Evolutionary conservation across 2,797 vertebrate genomes (phyloP).

Genomic region (Chelonia mydas): DNA sequence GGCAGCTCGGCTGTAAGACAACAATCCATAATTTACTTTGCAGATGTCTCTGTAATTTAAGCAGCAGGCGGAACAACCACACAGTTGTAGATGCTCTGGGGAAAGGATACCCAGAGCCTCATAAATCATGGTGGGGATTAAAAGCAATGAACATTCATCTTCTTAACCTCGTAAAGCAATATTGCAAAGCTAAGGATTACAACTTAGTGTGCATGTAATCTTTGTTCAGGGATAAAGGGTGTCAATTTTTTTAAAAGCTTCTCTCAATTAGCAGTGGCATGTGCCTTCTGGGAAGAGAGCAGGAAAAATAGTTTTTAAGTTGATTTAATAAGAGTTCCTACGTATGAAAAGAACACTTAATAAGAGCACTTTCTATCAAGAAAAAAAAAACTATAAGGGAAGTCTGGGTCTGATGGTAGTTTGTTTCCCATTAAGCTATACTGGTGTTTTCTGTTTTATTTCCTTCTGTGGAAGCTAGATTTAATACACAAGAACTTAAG

Average conservation of each 20-base stretch:
- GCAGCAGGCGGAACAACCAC: slow-evolving; percentile 68
- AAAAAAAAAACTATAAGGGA: fast-evolving
- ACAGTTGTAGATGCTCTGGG: slow-evolving; percentile 77
- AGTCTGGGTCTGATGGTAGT: neutral
- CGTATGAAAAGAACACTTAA: neutral
- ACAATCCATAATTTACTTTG: slow-evolving; percentile 80
- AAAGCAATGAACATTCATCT: slow-evolving; percentile 90
- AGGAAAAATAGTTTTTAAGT: slow-evolving; percentile 29
- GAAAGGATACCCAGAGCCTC: slow-evolving; percentile 75
- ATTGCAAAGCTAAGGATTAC: slow-evolving; percentile 86
- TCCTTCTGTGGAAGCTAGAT: neutral
- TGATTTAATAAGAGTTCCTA: neutral
- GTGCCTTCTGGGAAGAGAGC: slow-evolving; percentile 1
- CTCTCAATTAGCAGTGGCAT: slow-evolving; percentile 48
- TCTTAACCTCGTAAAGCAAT: slow-evolving; percentile 83
- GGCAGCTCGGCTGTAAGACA: slow-evolving; percentile 73
- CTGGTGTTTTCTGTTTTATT: neutral
- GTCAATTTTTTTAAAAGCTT: slow-evolving; percentile 71
- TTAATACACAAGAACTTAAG: neutral
- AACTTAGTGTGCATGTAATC: slow-evolving; percentile 78
- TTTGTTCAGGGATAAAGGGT: slow-evolving; percentile 77
- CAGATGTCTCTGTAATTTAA: slow-evolving; percentile 80
- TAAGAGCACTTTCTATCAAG: neutral
- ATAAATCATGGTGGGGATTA: slow-evolving; percentile 90
- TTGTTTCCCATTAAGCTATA: neutral